Base-by-base conservation (phyloP, 2,113 vertebrate species). In the Pyxicephalus adspersus region DNA sequence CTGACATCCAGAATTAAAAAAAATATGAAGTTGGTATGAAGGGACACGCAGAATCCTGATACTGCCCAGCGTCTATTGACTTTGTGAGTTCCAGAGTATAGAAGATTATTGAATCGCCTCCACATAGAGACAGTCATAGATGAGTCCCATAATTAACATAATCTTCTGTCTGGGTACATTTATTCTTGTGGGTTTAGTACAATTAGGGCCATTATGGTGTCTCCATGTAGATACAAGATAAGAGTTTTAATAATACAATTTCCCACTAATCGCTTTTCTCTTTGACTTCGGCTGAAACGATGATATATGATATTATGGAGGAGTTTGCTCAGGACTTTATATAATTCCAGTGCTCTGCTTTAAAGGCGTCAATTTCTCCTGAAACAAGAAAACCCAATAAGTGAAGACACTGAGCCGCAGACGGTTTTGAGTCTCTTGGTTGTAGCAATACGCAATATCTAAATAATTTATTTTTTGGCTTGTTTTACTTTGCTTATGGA, bases 81-180 rank as follows among this genome's bases (percentile, higher is more conserved):
- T 22, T 58, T 64, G 19, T 55, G 55, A 34, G 26, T 66, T 64
- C 26, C 9, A 72, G 51, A 34, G 5, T 73, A 73, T 57, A 28
- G 50, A 25, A 64, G 64, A 58, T 72, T 81, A 72, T 81, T 73
- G 78, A 73, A 72, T 81, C 78, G 64, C 77, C 71, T 80, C 31
- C 66, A 81, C 64, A 60, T 55, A 65, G 58, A 73, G 79, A 73
- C 71, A 58, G 71, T 65, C 61, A 76, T 64, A 68, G 63, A 81
- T 64, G 79, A 64, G 68, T 81, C 73, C 58, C 79, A 74, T 73
- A 55, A 81, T 81, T 73, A 73, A 81, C 73, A 72, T 81, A 81
- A 64, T 81, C 61, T 81, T 81, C 68, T 81, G 79, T 73, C 79
- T 81, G 79, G 79, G 52, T 81, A 68, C 79, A 73, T 81, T 73